Evolutionary conservation across 2,797 vertebrate genomes (phyloP).

Genomic region (Danionella dracula): DNA sequence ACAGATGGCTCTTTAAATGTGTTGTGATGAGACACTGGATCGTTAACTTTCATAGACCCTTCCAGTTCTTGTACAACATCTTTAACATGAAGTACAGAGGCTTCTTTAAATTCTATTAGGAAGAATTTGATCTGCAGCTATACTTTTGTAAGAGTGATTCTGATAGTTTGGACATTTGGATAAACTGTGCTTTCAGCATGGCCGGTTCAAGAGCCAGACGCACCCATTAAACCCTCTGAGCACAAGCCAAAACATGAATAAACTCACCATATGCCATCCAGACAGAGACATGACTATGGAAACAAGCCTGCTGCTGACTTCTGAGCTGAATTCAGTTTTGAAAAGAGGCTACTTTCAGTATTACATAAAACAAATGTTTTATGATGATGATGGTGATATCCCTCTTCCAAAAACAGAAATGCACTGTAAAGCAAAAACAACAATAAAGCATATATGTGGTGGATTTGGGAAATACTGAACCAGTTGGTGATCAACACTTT

Average conservation of each 20-base stretch:
- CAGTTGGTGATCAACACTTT: too few relatives aligned
- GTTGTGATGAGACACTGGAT: not conserved
- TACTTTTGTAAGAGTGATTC: too few relatives aligned
- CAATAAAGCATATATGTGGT: too few relatives aligned
- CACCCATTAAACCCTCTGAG: constrained; percentile 2
- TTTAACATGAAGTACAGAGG: not conserved
- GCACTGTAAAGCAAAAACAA: too few relatives aligned
- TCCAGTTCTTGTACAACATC: not conserved
- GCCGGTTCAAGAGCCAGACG: constrained; percentile 4
- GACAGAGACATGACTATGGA: not conserved
- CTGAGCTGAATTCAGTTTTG: too few relatives aligned
- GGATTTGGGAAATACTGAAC: too few relatives aligned
- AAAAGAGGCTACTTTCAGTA: too few relatives aligned
- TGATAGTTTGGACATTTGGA: not conserved
- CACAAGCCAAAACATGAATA: not conserved
- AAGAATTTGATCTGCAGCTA: too few relatives aligned
- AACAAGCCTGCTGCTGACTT: not conserved
- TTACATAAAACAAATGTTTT: too few relatives aligned
- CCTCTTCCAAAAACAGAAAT: too few relatives aligned
- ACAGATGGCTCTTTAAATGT: constrained; percentile 19
- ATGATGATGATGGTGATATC: too few relatives aligned
- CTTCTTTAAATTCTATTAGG: too few relatives aligned
- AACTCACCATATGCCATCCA: constrained; percentile 3
- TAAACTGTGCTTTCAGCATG: not conserved
- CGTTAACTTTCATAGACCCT: not conserved